Evolutionary conservation across 2,113 vertebrate species (phyloP).

Genomic region (Terrapene triunguis): DNA sequence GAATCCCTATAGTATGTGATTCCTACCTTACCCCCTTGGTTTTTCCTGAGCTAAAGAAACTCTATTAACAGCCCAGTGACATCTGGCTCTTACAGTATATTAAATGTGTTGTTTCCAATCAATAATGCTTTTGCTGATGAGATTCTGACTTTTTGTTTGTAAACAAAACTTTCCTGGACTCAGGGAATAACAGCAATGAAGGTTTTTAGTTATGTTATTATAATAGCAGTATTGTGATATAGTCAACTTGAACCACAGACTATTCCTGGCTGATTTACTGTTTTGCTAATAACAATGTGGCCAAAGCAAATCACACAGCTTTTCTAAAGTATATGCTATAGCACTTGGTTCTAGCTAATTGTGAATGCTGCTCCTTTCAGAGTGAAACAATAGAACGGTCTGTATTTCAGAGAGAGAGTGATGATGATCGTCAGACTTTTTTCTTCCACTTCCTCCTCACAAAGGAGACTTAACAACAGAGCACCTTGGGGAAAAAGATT

Average conservation of each 20-base stretch:
- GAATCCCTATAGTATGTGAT: not conserved
- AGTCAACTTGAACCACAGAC: not conserved
- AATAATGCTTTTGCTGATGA: not conserved
- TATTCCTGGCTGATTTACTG: not conserved
- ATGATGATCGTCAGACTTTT: not conserved
- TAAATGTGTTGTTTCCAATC: not conserved
- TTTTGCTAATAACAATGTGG: not conserved
- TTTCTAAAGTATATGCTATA: not conserved
- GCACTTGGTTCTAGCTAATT: not conserved
- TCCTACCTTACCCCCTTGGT: not conserved
- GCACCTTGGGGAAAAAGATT: not conserved
- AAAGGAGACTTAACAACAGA: not conserved
- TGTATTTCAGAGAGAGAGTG: not conserved
- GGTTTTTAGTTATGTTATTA: not conserved
- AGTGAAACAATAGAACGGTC: not conserved
- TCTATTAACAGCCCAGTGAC: not conserved
- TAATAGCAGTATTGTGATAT: not conserved
- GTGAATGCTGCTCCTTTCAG: not conserved
- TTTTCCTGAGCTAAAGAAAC: not conserved
- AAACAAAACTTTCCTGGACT: not conserved
- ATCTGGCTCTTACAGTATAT: not conserved
- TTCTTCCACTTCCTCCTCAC: not conserved
- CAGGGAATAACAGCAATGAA: not conserved
- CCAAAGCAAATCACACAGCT: not conserved
- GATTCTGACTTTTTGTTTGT: not conserved